Percentiles rank a stretch among this genome's conserved stretches.
Evolutionary conservation across 2,113 vertebrate genomes (phyloP).

Genomic region (Neolamprologus tretocephalus): DNA sequence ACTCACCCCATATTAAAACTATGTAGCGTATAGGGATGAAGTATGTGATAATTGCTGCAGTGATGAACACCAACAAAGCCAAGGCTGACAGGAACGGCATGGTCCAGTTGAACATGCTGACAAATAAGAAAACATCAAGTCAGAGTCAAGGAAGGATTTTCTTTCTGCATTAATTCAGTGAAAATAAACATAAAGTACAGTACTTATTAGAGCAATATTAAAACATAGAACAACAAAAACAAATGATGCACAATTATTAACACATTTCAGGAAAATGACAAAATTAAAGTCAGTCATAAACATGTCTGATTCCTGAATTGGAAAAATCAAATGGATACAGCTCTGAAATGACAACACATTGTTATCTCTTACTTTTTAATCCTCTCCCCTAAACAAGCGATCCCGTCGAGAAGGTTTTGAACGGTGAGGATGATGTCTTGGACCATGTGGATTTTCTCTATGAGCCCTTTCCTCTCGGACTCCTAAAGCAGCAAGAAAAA

Average conservation of each 20-base stretch:
- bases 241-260: not conserved
- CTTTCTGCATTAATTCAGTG: not conserved
- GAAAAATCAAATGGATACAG: not conserved
- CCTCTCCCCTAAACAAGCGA: constrained; percentile 88
- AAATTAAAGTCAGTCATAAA: not conserved
- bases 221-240: not conserved
- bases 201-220: not conserved
- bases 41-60: constrained; percentile 76
- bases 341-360: not conserved
- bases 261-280: not conserved
- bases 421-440: constrained; percentile 90
- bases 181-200: not conserved
- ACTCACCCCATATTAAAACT: constrained; percentile 94
- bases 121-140: not conserved
- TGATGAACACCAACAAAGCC: constrained; percentile 79
- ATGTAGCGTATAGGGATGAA: constrained; percentile 88
- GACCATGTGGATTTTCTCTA: constrained; percentile 94
- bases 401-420: constrained; percentile 84
- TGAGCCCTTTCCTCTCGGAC: constrained; percentile 85
- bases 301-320: not conserved
- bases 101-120: constrained; percentile 95
- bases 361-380: constrained; percentile 85
- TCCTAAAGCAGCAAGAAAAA: constrained; percentile 70
- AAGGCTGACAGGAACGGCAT: constrained; percentile 88
- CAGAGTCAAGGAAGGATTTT: not conserved